phyloP scores from a whole-genome alignment of 2,113 vertebrate species.

The Cyrtonyx montezumae region DNA sequence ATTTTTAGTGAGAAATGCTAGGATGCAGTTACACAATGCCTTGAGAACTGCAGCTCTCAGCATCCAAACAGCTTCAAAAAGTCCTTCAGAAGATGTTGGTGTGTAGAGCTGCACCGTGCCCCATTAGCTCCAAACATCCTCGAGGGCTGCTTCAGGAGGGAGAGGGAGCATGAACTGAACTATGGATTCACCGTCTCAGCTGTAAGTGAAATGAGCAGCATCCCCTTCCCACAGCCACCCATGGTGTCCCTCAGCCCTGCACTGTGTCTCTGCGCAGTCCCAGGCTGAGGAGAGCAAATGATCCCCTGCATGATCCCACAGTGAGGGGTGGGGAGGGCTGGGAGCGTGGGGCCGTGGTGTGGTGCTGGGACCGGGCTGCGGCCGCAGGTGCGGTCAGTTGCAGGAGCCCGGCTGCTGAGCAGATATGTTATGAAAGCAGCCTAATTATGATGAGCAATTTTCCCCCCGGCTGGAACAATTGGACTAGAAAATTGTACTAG shows the following conservation, averaged over 20 bases:
- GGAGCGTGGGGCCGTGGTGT: too few relatives aligned
- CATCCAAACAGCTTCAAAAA: not conserved
- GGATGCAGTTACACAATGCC: not conserved
- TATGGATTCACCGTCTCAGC: not conserved
- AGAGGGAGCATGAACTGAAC: not conserved
- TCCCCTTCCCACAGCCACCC: not conserved
- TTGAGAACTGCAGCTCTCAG: rapidly evolving
- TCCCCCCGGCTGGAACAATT: not conserved
- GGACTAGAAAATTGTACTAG: constrained; percentile 52
- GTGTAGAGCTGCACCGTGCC: not conserved
- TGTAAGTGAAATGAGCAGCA: not conserved
- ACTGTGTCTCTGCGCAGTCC: not conserved
- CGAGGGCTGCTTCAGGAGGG: not conserved
- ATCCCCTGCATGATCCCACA: rapidly evolving
- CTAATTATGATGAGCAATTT: constrained; percentile 7
- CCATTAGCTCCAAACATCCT: not conserved
- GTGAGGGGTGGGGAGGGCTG: too few relatives aligned
- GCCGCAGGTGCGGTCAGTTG: not conserved
- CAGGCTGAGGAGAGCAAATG: rapidly evolving
- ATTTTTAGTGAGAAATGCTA: not conserved
- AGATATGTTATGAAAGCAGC: constrained; percentile 34
- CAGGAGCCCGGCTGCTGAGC: not conserved
- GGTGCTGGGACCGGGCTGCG: too few relatives aligned
- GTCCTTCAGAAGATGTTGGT: not conserved
- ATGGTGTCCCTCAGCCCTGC: not conserved